Evolutionary conservation across 2,113 vertebrate species (phyloP).

Genomic region (Choloepus hoffmanni): DNA sequence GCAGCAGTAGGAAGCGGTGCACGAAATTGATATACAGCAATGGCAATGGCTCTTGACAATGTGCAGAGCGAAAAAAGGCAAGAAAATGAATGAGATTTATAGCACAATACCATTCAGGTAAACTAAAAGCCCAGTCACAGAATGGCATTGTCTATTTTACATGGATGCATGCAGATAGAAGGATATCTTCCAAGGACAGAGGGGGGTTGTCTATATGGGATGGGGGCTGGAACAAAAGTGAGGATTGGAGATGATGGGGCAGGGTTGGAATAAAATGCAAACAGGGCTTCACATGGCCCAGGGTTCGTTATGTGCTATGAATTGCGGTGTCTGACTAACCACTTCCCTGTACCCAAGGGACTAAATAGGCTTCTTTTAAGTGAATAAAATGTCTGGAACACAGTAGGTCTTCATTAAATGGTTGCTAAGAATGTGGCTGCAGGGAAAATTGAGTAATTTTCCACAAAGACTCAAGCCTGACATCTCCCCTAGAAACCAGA

Average conservation of each 20-base stretch:
- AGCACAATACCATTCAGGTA: not conserved
- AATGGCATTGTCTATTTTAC: not conserved
- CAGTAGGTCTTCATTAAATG: conserved; percentile 44
- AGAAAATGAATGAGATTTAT: conserved; percentile 12
- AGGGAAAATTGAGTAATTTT: conserved; percentile 24
- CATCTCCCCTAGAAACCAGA: conserved; percentile 29
- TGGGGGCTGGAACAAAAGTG: not conserved
- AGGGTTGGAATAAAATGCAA: not conserved
- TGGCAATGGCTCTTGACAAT: not conserved
- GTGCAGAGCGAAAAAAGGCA: not conserved
- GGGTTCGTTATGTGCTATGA: not conserved
- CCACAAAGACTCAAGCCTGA: not conserved
- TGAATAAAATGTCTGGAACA: conserved; percentile 58
- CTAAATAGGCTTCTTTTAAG: conserved; percentile 42
- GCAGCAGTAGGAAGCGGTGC: not conserved
- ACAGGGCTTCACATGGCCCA: not conserved
- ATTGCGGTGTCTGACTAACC: not conserved
- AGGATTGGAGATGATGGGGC: not conserved
- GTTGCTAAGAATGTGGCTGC: conserved; percentile 38
- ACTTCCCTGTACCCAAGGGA: not conserved
- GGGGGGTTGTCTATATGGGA: not conserved
- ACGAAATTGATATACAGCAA: not conserved
- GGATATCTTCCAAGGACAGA: not conserved
- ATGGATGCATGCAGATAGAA: not conserved
- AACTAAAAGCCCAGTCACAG: not conserved